phyloP scores from a whole-genome alignment of 1,140 invertebrate species.

The Rhagoletis zephyria region DNA sequence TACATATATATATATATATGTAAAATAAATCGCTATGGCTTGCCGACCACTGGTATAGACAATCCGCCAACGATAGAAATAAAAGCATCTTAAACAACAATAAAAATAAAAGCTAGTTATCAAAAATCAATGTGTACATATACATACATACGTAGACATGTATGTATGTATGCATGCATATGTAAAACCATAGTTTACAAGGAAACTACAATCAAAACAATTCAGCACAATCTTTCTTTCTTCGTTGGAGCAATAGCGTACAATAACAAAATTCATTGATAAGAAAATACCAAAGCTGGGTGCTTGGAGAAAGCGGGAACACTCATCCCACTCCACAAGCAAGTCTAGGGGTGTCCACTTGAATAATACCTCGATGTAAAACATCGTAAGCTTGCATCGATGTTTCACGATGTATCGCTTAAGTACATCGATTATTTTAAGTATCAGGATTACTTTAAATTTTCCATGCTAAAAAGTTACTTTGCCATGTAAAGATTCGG shows the following conservation, averaged over 20 bases:
- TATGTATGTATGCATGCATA: too few species aligned
- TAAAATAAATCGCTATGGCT: not conserved
- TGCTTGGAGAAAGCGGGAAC: slow-evolving; percentile 2
- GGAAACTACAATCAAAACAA: slow-evolving; percentile 38
- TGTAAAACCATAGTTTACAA: not conserved
- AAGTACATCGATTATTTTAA: too few species aligned
- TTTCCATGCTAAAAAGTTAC: too few species aligned
- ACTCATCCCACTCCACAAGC: not conserved
- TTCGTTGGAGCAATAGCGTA: not conserved
- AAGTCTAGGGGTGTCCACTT: not conserved
- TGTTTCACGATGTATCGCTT: too few species aligned
- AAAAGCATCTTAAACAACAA: not conserved
- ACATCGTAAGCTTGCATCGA: not conserved
- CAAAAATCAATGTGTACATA: not conserved
- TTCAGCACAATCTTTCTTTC: not conserved
- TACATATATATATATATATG: not conserved
- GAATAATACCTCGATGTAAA: not conserved
- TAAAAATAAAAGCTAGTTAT: not conserved
- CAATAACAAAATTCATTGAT: not conserved
- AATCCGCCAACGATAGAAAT: not conserved
- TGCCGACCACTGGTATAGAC: not conserved
- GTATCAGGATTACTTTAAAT: too few species aligned
- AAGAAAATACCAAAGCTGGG: slow-evolving; percentile 12
- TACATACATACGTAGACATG: not conserved
- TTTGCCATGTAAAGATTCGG: too few species aligned